Evolutionary conservation across 2,888 invertebrate species (phyloP).

Genomic region (Agelastica alni): DNA sequence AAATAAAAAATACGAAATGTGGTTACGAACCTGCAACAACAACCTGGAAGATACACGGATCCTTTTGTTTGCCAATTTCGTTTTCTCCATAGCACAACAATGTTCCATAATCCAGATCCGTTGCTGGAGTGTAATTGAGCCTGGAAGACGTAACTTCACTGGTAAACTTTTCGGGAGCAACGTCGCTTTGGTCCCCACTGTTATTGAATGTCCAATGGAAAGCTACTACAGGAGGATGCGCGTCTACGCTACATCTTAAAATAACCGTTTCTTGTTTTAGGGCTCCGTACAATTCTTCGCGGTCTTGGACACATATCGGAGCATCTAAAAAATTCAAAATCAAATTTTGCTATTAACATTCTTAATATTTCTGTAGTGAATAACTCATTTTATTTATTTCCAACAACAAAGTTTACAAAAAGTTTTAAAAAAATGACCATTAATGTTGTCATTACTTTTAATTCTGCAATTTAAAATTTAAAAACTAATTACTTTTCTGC

Average conservation of each 20-base stretch:
- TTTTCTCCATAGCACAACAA: constrained; percentile 86
- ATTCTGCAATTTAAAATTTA: no score
- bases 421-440: no score
- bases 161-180: constrained; percentile 70
- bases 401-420: no score
- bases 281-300: constrained; percentile 83
- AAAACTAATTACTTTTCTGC: no score
- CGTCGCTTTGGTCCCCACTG: constrained; percentile 82
- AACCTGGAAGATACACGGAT: constrained; percentile 85
- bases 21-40: constrained; percentile 79
- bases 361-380: no score
- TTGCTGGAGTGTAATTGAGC: constrained; percentile 83
- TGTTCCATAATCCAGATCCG: constrained; percentile 88
- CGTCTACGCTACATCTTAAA: constrained; percentile 83
- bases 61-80: constrained; percentile 79
- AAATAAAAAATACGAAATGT: no score
- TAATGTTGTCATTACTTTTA: no score
- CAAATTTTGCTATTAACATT: no score
- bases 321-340: constrained; percentile 70
- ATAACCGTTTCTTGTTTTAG: constrained; percentile 87
- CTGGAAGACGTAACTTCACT: constrained; percentile 71
- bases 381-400: no score
- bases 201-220: constrained; percentile 95
- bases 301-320: constrained; percentile 76
- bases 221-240: constrained; percentile 82